Evolutionary conservation across 2,113 vertebrate species (phyloP), one percentile per base, ranked within the genome.

Genomic region (rat (Rattus norvegicus)): DNA sequence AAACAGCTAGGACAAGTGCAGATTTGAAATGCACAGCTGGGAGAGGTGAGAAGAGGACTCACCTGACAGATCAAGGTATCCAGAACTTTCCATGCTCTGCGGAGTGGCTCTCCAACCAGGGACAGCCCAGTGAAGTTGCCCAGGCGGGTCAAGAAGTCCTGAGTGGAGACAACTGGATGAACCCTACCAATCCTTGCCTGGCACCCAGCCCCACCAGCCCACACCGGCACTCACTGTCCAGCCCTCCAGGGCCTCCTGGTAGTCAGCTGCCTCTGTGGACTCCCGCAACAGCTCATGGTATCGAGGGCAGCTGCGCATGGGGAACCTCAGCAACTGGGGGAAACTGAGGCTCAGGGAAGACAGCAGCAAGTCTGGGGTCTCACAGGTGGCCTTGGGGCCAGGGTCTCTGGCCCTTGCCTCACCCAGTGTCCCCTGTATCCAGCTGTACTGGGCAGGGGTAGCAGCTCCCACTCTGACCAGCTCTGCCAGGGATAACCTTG

Each of bases 281-380:
- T 99, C 99, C 5, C 97, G 98, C 98, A 99, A 98, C 93, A 99
- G 97, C 16, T 98, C 96, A 16, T 97, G 98, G 97, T 99, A 99
- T 75, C 97, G 98, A 12, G 98, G 99, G 95, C 99, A 99, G 92
- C 98, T 98, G 97, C 98, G 98, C 67, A 98, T 98, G 28, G 99
- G 98, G 92, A 99, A 98, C 97, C 97, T 99, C 94, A 99, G 93
- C 95, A 99, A 97, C 99, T 99, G 98, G 80, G 69, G 94, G 67
- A 96, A 91, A 98, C 86, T 14, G 89, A 91, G 92, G 95, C 95
- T 97, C 96, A 97, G 97, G 2, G 49, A 26, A 26, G 88, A 19
- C 75, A 12, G 63, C 61, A 26, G n/a, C 4, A 0, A 8, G 85
- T 17, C 63, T 4, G 6, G 52, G 47, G 36, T 2, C 75, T 26